These are phyloP conservation scores for Adoxophyes honmai DNA, from an alignment of 1,140 invertebrate species.

Conservation along the genomic window DNA sequence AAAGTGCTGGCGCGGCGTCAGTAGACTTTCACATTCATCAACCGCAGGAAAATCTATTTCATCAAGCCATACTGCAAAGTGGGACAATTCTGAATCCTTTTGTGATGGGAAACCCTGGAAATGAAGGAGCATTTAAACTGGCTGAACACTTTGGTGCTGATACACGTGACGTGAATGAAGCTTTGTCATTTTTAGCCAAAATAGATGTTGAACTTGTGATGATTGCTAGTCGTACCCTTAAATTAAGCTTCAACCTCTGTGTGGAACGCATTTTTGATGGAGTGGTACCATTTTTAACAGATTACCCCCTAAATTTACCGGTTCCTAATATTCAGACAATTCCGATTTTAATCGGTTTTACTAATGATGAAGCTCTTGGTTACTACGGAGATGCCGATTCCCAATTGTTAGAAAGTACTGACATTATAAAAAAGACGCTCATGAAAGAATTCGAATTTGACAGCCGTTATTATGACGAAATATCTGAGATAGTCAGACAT, in stretches of 20 bases:
- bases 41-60: conserved; percentile 19
- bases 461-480: neutral
- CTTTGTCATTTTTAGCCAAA: conserved; percentile 9
- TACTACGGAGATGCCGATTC: neutral
- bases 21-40: conserved; percentile 25
- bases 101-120: neutral
- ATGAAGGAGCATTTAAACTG: conserved; percentile 16
- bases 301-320: conserved; percentile 24
- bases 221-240: neutral
- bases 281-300: conserved; percentile 30
- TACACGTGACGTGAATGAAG: conserved; percentile 4
- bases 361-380: conserved; percentile 25
- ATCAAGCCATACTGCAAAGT: conserved; percentile 22
- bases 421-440: no score
- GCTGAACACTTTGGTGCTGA: conserved; percentile 19
- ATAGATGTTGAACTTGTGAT: conserved; percentile 7
- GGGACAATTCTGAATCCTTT: neutral
- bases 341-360: conserved; percentile 33
- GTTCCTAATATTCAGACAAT: conserved; percentile 31
- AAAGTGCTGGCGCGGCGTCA: conserved; percentile 79
- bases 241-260: conserved; percentile 3
- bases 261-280: conserved; percentile 17
- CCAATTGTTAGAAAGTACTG: neutral
- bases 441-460: neutral
- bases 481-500: conserved; percentile 19